Percentiles rank a stretch among this genome's conserved stretches.
Conservation (phyloP, 2,113 vertebrate species). For the Microcebus lehilahytsara region DNA sequence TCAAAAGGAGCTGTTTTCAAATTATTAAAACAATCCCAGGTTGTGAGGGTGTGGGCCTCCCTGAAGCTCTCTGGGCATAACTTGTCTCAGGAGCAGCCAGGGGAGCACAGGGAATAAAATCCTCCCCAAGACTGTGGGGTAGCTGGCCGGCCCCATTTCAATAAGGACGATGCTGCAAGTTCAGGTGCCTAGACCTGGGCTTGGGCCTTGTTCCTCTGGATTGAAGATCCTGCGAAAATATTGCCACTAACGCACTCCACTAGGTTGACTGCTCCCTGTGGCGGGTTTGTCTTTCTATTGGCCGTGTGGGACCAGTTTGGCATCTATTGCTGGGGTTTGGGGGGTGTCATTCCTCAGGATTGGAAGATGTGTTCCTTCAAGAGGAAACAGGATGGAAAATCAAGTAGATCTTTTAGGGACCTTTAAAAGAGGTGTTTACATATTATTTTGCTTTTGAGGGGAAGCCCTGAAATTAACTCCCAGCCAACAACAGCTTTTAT, state of each 20-base stretch:
- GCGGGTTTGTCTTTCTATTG: no score
- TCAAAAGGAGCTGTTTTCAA: neutral
- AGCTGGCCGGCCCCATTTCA: accelerated
- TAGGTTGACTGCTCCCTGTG: neutral
- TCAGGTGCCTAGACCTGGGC: neutral
- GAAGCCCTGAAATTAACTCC: neutral
- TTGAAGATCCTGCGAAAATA: neutral
- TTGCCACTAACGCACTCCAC: accelerated
- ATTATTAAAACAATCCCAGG: neutral
- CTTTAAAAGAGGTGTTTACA: constrained; percentile 1
- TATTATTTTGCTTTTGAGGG: neutral
- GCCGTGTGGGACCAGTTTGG: neutral
- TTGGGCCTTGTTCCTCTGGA: neutral
- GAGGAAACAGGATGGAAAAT: neutral
- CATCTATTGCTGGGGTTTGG: neutral
- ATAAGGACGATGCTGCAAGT: neutral
- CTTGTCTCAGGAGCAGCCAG: neutral
- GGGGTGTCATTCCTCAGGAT: neutral
- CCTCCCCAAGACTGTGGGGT: neutral
- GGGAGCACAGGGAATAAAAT: neutral
- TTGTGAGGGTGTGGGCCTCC: neutral
- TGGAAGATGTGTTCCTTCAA: neutral
- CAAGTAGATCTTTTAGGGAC: neutral
- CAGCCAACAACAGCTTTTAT: neutral
- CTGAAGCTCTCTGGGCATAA: neutral